Evolutionary conservation across 2,888 invertebrate genomes (phyloP), one percentile per base, ranked within the genome.

Genomic region (Volucella inanis): DNA sequence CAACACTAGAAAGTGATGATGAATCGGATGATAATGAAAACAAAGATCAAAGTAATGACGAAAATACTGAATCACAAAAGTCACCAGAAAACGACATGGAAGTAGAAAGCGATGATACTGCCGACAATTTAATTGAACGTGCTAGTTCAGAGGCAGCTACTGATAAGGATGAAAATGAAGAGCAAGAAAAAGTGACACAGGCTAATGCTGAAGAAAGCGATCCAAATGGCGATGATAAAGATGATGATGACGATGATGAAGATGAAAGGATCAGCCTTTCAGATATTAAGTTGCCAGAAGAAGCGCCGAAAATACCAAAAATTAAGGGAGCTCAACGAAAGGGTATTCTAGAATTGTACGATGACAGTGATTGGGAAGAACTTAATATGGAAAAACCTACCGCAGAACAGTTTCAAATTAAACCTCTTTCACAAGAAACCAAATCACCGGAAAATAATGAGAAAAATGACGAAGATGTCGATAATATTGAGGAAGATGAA

Each of bases 321-420:
- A 18, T 52, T 88, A 93, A 93, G 14, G 15, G 38, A 31, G 11
- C 47, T 11, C 64, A 88, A 43, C 89, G 88, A 75, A 92, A 93
- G 81, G 93, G 93, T 54, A 92, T 94, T 45, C 80, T 92, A 49
- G 92, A 93, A 65, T 89, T 94, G 22, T 94, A 94, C 87, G 94
- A 94, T 88, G 94, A 94, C 38, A 93, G 93, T 71, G 93, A 93
- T 83, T 92, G 91, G 90, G 91, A 91, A 57, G 92, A 91, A 87
- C 87, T 92, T 64, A 90, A 91, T 62, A 90, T 91, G 61, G 91
- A 92, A 65, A 90, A 89, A 65, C 91, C 91, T 0, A 90, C 88
- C 11, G 62, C 67, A 4, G 83, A 62, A 15, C 49, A 57, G 43
- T 68, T 65, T 55, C 75, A 54, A 31, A 49, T 41, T 2, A 68